Evolutionary conservation across 2,113 vertebrate genomes (phyloP).

Genomic region (Theropithecus gelada): DNA sequence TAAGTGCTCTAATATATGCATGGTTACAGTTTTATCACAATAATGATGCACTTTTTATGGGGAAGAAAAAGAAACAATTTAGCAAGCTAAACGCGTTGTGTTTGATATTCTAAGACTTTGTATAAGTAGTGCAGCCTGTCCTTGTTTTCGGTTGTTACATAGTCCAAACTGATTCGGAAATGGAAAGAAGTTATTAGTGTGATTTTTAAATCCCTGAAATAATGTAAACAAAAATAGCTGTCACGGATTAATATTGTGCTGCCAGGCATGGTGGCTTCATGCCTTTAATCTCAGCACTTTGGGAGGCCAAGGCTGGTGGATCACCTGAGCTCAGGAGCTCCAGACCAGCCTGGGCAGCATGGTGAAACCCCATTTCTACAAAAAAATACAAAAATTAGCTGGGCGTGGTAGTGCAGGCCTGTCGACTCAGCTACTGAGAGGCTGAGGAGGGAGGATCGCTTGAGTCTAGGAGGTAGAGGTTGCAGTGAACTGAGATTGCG

Average conservation of each 20-base stretch:
- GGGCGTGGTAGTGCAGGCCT: too few species aligned
- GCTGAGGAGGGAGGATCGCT: too few species aligned
- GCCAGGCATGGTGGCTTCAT: too few species aligned
- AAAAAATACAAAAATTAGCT: too few species aligned
- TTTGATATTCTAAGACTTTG: slow-evolving; percentile 17
- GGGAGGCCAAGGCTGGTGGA: too few species aligned
- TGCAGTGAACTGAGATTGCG: too few species aligned
- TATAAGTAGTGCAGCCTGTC: background rate
- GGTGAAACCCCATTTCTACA: too few species aligned
- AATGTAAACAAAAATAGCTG: background rate
- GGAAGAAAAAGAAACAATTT: background rate
- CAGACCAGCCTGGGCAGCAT: too few species aligned
- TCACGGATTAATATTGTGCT: background rate
- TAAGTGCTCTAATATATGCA: background rate
- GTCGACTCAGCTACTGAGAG: too few species aligned
- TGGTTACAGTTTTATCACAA: background rate
- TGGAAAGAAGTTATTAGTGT: background rate
- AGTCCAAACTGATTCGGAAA: slow-evolving; percentile 10
- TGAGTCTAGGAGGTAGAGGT: too few species aligned
- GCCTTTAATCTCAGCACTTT: too few species aligned
- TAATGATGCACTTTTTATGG: slow-evolving; percentile 13
- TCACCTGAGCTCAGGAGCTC: too few species aligned
- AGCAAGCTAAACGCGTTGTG: background rate
- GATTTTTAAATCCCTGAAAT: slow-evolving; percentile 35
- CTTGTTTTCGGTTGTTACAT: background rate